phyloP scores from a whole-genome alignment of 1,140 invertebrate species.

The Cryptotermes secundus region DNA sequence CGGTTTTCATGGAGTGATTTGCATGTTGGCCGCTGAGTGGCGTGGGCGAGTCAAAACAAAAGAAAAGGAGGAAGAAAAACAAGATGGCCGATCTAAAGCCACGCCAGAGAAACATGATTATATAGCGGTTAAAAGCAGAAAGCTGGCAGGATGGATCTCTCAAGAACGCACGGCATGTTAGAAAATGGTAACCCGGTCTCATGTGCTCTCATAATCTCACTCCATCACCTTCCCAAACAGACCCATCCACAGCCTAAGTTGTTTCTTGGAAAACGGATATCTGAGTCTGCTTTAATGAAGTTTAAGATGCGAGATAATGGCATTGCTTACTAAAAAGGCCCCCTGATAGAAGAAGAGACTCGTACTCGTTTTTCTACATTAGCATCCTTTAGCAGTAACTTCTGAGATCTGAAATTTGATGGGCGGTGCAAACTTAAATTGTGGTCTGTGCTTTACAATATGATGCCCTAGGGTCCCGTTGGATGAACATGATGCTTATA shows the following conservation, averaged over 20 bases:
- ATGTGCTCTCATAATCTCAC: neutral
- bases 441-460: too few species aligned
- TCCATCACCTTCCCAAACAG: too few species aligned
- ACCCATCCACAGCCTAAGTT: neutral
- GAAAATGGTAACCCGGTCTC: neutral
- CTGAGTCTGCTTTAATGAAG: neutral
- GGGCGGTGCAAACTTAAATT: too few species aligned
- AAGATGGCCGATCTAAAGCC: neutral
- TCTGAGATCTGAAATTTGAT: too few species aligned
- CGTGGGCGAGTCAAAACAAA: neutral
- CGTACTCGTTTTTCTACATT: too few species aligned
- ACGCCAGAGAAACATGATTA: neutral
- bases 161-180: neutral
- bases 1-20: neutral
- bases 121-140: neutral
- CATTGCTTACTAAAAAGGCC: too few species aligned
- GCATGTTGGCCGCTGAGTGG: conserved; percentile 1
- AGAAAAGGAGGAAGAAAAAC: neutral
- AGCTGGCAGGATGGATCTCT: neutral
- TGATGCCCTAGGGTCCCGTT: too few species aligned
- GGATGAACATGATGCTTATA: too few species aligned
- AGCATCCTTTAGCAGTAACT: too few species aligned
- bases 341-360: too few species aligned
- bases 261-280: neutral
- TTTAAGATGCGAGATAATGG: too few species aligned